Evolutionary conservation across 2,888 invertebrate genomes (phyloP).

Genomic region (Resseliella maxima): DNA sequence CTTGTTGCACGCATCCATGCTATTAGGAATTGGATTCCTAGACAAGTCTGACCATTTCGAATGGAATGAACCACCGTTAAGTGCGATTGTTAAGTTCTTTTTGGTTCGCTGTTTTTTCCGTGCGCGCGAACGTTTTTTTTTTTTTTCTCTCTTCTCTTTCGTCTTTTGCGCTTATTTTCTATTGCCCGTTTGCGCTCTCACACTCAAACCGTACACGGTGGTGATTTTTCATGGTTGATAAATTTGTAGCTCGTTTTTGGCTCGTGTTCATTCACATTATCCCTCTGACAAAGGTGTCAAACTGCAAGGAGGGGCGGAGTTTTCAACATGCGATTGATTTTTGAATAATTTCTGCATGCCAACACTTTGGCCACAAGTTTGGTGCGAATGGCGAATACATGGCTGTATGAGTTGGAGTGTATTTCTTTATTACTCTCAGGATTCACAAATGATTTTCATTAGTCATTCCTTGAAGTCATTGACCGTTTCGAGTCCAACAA

Average conservation of each 20-base stretch:
- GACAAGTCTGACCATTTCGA: not conserved
- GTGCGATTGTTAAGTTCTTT: not conserved
- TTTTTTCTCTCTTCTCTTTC: too few relatives aligned
- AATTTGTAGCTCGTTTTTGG: slow-evolving; percentile 40
- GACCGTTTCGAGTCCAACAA: not conserved
- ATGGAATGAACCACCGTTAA: not conserved
- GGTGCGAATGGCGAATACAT: too few relatives aligned
- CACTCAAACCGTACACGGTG: not conserved
- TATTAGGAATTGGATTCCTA: not conserved
- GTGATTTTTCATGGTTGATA: slow-evolving; percentile 12
- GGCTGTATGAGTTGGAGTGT: too few relatives aligned
- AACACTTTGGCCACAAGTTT: not conserved
- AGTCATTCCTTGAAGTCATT: slow-evolving; percentile 45
- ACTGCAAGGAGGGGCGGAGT: slow-evolving; percentile 53
- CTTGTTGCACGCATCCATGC: not conserved
- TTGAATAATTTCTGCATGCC: not conserved
- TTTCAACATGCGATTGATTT: not conserved
- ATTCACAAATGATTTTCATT: slow-evolving; percentile 27
- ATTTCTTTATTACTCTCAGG: too few relatives aligned
- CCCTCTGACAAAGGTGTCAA: slow-evolving; percentile 42
- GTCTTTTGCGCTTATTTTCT: not conserved
- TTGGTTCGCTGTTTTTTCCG: too few relatives aligned
- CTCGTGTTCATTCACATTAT: slow-evolving; percentile 36
- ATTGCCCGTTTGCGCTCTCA: not conserved
- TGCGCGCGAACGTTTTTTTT: too few relatives aligned